A percentile compares a stretch with the other conserved stretches of the same genome.
Evolutionary conservation across 1,140 invertebrate genomes (phyloP).

Genomic region (Oreohelix idahoensis): DNA sequence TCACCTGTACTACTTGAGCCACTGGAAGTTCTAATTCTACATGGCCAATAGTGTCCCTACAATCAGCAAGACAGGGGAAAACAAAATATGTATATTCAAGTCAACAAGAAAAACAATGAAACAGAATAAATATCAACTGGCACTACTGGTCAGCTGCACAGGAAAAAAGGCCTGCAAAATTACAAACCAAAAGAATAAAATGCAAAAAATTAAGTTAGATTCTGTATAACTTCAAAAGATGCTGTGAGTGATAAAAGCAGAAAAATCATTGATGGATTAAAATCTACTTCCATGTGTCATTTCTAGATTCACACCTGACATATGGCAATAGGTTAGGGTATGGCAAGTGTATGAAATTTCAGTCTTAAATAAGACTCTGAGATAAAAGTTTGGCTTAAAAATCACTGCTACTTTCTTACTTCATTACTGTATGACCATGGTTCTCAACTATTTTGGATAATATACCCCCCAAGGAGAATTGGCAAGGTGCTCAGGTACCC

Average conservation of each 20-base stretch:
- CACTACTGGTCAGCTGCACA: not conserved
- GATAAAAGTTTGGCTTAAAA: too few species aligned
- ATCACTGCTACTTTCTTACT: too few species aligned
- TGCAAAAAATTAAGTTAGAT: not conserved
- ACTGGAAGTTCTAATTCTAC: constrained; percentile 97
- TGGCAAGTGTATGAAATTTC: too few species aligned
- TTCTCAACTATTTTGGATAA: too few species aligned
- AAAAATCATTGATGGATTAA: not conserved
- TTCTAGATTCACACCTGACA: too few species aligned
- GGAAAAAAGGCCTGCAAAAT: not conserved
- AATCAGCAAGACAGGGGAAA: constrained; percentile 19
- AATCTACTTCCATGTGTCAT: too few species aligned
- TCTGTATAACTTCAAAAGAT: not conserved
- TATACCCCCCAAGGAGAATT: too few species aligned
- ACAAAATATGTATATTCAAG: constrained; percentile 9
- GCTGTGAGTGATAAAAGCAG: not conserved
- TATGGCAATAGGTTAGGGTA: too few species aligned
- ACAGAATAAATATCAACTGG: not conserved
- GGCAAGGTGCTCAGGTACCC: too few species aligned
- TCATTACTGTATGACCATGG: too few species aligned
- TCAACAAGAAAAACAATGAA: not conserved
- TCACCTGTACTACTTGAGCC: constrained; percentile 96
- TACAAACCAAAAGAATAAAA: not conserved
- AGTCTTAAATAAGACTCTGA: too few species aligned
- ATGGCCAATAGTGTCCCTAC: constrained; percentile 90